Percentiles rank a stretch among this genome's conserved stretches.
These are phyloP conservation scores for Anguilla rostrata DNA, from an alignment of 2,113 vertebrate species.

Conservation along the genomic window DNA sequence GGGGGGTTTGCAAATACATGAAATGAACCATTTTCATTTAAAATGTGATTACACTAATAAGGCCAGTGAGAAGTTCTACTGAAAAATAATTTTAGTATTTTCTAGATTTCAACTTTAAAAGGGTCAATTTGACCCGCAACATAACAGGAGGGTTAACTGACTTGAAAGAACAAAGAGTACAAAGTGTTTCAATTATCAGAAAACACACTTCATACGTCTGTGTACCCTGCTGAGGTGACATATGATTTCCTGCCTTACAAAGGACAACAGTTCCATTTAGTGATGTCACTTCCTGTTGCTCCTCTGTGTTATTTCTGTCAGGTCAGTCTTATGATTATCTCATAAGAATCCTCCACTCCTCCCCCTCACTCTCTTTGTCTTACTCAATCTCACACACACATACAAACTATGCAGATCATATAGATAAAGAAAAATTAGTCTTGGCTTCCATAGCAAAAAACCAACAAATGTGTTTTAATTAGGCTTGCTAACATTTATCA, in stretches of 20 bases:
- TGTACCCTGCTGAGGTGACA: not conserved
- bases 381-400: not conserved
- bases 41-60: too few relatives aligned
- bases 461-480: too few relatives aligned
- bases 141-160: too few relatives aligned
- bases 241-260: conserved; percentile 1
- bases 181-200: not conserved
- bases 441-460: too few relatives aligned
- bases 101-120: too few relatives aligned
- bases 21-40: too few relatives aligned
- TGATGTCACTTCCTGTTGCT: not conserved
- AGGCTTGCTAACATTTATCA: too few relatives aligned
- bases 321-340: not conserved
- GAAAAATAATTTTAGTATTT: too few relatives aligned
- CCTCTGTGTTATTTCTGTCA: not conserved
- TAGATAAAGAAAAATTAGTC: not conserved
- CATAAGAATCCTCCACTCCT: not conserved
- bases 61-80: too few relatives aligned
- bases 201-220: not conserved
- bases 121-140: too few relatives aligned
- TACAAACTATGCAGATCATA: not conserved
- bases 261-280: not conserved
- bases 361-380: not conserved
- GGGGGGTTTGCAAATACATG: too few relatives aligned
- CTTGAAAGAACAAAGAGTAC: not conserved